Evolutionary conservation across 1,140 invertebrate genomes (phyloP).

Genomic region (Drosophila truncata): DNA sequence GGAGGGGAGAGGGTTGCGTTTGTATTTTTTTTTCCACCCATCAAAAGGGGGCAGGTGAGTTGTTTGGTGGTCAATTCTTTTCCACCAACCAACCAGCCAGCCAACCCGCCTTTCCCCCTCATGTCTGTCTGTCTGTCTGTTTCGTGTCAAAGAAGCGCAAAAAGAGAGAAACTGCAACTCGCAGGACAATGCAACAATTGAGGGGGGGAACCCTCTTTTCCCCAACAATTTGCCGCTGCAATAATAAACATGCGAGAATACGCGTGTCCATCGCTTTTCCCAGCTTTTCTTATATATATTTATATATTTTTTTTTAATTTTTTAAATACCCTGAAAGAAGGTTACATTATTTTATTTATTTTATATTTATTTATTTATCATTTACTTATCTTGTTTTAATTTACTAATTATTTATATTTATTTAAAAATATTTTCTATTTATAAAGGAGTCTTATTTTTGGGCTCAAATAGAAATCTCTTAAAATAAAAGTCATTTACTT

Average conservation of each 20-base stretch:
- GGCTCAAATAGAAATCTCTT: too few species aligned
- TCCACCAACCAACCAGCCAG: neutral
- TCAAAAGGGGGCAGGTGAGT: constrained; percentile 53
- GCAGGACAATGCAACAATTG: constrained; percentile 38
- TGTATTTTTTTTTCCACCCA: neutral
- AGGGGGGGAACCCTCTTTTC: neutral
- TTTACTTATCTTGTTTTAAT: too few species aligned
- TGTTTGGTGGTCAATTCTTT: constrained; percentile 69
- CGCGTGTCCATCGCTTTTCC: constrained; percentile 55
- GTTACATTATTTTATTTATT: neutral
- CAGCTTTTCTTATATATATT: neutral
- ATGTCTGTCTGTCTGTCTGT: constrained; percentile 15
- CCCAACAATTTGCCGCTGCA: constrained; percentile 33
- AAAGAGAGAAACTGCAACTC: constrained; percentile 36
- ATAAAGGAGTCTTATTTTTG: neutral
- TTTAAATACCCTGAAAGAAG: neutral
- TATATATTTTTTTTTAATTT: neutral
- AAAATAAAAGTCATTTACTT: too few species aligned
- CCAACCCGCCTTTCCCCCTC: neutral
- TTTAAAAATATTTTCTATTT: neutral
- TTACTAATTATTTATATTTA: too few species aligned
- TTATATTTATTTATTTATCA: too few species aligned
- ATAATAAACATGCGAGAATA: constrained; percentile 75
- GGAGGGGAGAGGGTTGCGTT: constrained; percentile 5
- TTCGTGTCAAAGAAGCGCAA: constrained; percentile 28